A percentile compares a stretch with the other conserved stretches of the same genome.
These are phyloP conservation scores for Accipiter cooperii DNA, from an alignment of 2,113 vertebrate species.

Conservation along the genomic window DNA sequence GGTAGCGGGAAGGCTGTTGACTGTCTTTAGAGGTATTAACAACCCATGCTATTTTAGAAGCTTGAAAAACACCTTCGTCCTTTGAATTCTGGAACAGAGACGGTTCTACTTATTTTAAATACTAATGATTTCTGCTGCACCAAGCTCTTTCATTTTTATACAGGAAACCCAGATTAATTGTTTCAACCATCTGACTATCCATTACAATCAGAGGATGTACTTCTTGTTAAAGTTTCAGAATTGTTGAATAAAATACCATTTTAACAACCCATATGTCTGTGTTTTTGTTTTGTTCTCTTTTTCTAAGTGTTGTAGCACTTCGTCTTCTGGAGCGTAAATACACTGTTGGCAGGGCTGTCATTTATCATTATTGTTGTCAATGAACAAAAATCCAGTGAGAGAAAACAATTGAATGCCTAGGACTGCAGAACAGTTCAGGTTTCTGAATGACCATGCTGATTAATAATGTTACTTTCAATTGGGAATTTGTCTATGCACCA, in stretches of 20 bases:
- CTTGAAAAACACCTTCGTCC: conserved; percentile 27
- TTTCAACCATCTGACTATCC: conserved; percentile 42
- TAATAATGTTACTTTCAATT: background rate
- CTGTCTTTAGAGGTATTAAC: conserved; percentile 26
- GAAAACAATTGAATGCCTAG: background rate
- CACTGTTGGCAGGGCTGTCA: background rate
- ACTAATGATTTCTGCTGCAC: conserved; percentile 47
- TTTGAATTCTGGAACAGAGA: conserved; percentile 57
- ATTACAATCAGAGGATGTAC: conserved; percentile 39
- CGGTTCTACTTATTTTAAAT: conserved; percentile 29
- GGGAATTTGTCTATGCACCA: background rate
- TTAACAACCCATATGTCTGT: conserved; percentile 52
- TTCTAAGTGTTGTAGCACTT: conserved; percentile 6
- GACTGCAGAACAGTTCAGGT: background rate
- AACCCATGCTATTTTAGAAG: conserved; percentile 22
- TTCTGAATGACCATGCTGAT: background rate
- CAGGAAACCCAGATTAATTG: conserved; percentile 51
- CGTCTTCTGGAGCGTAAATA: conserved; percentile 2
- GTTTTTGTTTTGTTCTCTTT: conserved; percentile 28
- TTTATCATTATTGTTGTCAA: conserved; percentile 24
- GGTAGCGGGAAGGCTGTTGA: background rate
- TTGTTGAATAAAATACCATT: conserved; percentile 29
- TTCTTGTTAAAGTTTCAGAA: conserved; percentile 27
- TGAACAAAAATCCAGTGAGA: conserved; percentile 7
- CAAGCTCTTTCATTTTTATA: conserved; percentile 30